These are phyloP conservation scores for Tetramorium parvispinum DNA, from an alignment of 1,140 invertebrate species.

Conservation along the genomic window DNA sequence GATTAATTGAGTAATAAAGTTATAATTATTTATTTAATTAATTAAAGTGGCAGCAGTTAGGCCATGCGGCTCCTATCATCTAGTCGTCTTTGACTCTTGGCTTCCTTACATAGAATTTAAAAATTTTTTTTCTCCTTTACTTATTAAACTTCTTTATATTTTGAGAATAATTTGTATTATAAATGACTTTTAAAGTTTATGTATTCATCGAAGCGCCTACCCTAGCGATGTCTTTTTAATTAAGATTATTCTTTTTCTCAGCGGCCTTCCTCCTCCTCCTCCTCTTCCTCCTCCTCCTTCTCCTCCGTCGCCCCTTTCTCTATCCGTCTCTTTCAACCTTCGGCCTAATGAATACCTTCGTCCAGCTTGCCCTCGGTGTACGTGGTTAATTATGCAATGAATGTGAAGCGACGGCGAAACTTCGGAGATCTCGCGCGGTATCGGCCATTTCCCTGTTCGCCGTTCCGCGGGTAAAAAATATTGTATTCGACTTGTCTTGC, in stretches of 20 bases:
- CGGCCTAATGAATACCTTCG: neutral
- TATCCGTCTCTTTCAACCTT: slow-evolving; percentile 22
- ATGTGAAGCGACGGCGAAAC: slow-evolving; percentile 55
- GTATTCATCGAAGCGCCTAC: slow-evolving; percentile 83
- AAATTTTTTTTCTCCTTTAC: slow-evolving; percentile 77
- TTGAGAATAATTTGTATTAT: slow-evolving; percentile 83
- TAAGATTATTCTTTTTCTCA: slow-evolving; percentile 73
- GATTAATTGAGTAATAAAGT: slow-evolving; percentile 84
- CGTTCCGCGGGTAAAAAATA: slow-evolving; percentile 77
- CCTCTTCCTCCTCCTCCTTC: slow-evolving; percentile 16
- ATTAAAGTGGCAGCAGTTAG: slow-evolving; percentile 85
- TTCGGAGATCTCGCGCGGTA: slow-evolving; percentile 56
- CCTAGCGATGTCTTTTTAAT: slow-evolving; percentile 82
- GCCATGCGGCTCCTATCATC: slow-evolving; percentile 85
- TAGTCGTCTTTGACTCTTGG: slow-evolving; percentile 83
- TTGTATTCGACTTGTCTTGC: slow-evolving; percentile 67
- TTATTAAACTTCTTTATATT: slow-evolving; percentile 81
- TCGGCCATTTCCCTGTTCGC: slow-evolving; percentile 35
- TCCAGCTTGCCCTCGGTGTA: slow-evolving; percentile 10
- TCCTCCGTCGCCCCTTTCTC: slow-evolving; percentile 24
- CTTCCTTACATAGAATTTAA: slow-evolving; percentile 84
- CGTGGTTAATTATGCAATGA: slow-evolving; percentile 58
- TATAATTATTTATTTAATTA: slow-evolving; percentile 83
- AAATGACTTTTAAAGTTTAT: slow-evolving; percentile 83
- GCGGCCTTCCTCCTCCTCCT: slow-evolving; percentile 22